phyloP scores from a whole-genome alignment of 1,140 invertebrate species.

The Marisa cornuarietis region DNA sequence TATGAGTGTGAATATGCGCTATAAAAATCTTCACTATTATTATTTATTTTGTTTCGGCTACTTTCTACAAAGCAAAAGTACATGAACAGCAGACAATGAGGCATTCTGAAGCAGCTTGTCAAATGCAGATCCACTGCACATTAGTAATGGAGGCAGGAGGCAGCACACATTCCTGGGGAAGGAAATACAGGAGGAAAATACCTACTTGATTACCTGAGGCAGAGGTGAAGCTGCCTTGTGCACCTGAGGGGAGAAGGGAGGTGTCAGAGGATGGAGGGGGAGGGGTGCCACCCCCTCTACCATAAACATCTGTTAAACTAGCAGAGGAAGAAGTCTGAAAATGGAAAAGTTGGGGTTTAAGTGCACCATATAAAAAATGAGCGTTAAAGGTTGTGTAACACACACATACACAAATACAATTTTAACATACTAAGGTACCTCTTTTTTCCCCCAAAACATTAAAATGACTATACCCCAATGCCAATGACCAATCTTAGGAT shows the following conservation, averaged over 20 bases:
- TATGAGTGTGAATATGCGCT: too few species aligned
- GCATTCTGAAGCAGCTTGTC: too few species aligned
- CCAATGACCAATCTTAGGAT: too few species aligned
- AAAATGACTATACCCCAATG: background rate
- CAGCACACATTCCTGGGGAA: background rate
- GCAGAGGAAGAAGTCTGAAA: slow-evolving; percentile 25
- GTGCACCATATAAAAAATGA: background rate
- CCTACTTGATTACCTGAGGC: slow-evolving; percentile 57
- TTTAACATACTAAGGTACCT: background rate
- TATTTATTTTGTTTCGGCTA: too few species aligned
- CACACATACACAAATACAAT: background rate
- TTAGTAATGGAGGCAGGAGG: background rate
- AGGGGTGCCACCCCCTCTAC: slow-evolving; percentile 14
- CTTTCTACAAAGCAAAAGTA: too few species aligned
- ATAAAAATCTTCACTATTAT: too few species aligned
- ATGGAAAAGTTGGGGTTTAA: background rate
- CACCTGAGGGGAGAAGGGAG: slow-evolving; percentile 12
- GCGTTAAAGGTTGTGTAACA: too few species aligned
- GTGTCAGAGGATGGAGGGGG: slow-evolving; percentile 17
- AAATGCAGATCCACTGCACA: too few species aligned
- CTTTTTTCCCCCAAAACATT: background rate
- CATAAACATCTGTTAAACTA: slow-evolving; percentile 23
- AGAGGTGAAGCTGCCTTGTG: slow-evolving; percentile 8
- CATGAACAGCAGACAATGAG: too few species aligned
- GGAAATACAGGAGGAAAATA: slow-evolving; percentile 29